Base-by-base conservation (phyloP, 2,113 vertebrate genomes). In the Manacus vitellinus region DNA sequence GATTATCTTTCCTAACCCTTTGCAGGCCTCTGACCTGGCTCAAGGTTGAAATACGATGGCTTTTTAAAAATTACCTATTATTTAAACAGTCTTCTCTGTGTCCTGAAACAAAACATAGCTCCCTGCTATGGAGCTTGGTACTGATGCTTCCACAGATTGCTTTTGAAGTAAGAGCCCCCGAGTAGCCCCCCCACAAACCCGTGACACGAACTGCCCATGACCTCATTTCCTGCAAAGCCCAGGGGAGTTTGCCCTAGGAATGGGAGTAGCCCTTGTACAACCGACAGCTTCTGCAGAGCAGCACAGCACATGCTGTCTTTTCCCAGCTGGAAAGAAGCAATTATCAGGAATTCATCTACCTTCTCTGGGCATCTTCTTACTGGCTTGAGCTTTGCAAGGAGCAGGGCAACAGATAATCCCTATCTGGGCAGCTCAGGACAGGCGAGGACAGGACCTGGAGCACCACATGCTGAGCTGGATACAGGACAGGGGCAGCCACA, bases 111-210 rank as follows among this genome's bases (percentile, higher is more conserved):
- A 65, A 87, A 67, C 27, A 43, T 7, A 75, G 23, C 15, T 88
- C 88, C 59, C 37, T 59, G 35, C 61, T 66, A 8, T 9, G 35
- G 17, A 88, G 62, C 56, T 47, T 44, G 30, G 41, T 62, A 51
- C 47, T 15, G 37, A 35, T 15, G 54, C 49, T 92, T 76, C 68
- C 72, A 46, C 41, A 10, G 61, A 35, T 14, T 0, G 12, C 56
- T 77, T 85, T 44, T 4, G 9, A 91, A 68, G 46, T 9, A 39
- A 78, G 35, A 51, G 21, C n/a, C 46, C n/a, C 47, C 13, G 28
- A 0, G 21, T 4, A 61, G 54, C 8, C 2, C 28, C 58, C 13
- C 14, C 47, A 8, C 10, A 5, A 0, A 1, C 68, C 74, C 19
- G 33, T 14, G 75, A 46, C 77, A 72, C 3, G 1, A 87, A 33